Base-by-base conservation (phyloP, 2,888 invertebrate species). In the Pristionchus entomophagus region DNA sequence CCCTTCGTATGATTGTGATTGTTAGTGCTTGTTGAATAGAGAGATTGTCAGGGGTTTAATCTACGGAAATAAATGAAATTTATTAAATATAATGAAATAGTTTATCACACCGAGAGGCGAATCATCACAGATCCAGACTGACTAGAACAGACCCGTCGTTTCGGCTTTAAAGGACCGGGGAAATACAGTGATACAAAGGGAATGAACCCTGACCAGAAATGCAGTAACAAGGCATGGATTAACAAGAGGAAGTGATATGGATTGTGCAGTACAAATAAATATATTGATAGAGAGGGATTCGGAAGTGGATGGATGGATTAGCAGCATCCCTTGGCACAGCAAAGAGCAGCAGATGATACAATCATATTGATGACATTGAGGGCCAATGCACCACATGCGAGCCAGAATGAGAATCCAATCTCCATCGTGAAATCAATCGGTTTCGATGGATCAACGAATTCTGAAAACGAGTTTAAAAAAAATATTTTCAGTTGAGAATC, bases 401-500 rank as follows among this genome's bases (percentile, higher is more conserved):
- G 85, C 89, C 89, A 90, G 87, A 88, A 89, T 1, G 89, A 89
- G 84, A 88, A 90, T 32, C 90, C 89, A 10, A 89, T 87, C 87
- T 81, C 53, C 19, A 14, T 17, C 35, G 38, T 32, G 56, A 53
- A 14, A 5, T 53, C 19, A 56, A n/a, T n/a, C n/a, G n/a, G n/a
- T n/a, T n/a, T n/a, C n/a, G n/a, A n/a, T n/a, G n/a, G n/a, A n/a
- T n/a, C n/a, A n/a, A n/a, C n/a, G n/a, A n/a, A n/a, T n/a, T n/a
- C n/a, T n/a, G n/a, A n/a, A n/a, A n/a, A n/a, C n/a, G n/a, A n/a
- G n/a, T n/a, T n/a, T n/a, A n/a, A n/a, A n/a, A n/a, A n/a, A n/a
- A n/a, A n/a, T n/a, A n/a, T n/a, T n/a, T n/a, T n/a, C n/a, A n/a
- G n/a, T n/a, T n/a, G n/a, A n/a, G n/a, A n/a, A n/a, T n/a, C n/a